These are phyloP conservation scores for Saccostrea glomerata DNA, from an alignment of 1,140 invertebrate genomes.

Conservation along the genomic window DNA sequence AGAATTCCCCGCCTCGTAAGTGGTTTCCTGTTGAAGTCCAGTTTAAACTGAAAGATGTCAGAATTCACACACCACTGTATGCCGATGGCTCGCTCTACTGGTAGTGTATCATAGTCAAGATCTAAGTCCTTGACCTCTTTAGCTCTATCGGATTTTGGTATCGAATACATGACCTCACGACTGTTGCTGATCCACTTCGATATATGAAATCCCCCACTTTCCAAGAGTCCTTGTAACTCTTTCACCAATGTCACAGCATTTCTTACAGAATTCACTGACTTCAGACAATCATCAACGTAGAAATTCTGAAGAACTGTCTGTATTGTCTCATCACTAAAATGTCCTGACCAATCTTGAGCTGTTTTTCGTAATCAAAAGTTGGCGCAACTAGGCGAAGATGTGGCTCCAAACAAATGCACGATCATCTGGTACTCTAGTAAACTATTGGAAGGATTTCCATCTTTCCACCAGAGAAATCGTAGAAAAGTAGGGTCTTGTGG, in stretches of 20 bases:
- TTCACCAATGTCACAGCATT: constrained; percentile 46
- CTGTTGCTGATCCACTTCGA: constrained; percentile 57
- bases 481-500: neutral
- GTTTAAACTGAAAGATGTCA: constrained; percentile 52
- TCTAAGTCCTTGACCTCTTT: constrained; percentile 53
- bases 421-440: neutral
- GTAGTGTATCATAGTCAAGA: constrained; percentile 48
- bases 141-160: constrained; percentile 47
- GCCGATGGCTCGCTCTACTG: constrained; percentile 57
- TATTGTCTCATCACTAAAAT: constrained; percentile 35
- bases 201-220: constrained; percentile 51
- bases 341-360: constrained; percentile 50
- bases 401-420: constrained; percentile 14
- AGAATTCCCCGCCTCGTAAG: constrained; percentile 53
- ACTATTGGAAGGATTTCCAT: constrained; percentile 23
- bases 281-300: constrained; percentile 56
- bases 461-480: constrained; percentile 44
- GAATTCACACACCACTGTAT: constrained; percentile 57
- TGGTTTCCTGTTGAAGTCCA: constrained; percentile 50
- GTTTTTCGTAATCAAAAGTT: constrained; percentile 29
- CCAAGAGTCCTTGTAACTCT: neutral
- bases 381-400: constrained; percentile 34
- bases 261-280: constrained; percentile 1
- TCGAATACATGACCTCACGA: constrained; percentile 51
- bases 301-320: constrained; percentile 12